Evolutionary conservation across 1,140 invertebrate genomes (phyloP).

Genomic region (Teleogryllus occipitalis): DNA sequence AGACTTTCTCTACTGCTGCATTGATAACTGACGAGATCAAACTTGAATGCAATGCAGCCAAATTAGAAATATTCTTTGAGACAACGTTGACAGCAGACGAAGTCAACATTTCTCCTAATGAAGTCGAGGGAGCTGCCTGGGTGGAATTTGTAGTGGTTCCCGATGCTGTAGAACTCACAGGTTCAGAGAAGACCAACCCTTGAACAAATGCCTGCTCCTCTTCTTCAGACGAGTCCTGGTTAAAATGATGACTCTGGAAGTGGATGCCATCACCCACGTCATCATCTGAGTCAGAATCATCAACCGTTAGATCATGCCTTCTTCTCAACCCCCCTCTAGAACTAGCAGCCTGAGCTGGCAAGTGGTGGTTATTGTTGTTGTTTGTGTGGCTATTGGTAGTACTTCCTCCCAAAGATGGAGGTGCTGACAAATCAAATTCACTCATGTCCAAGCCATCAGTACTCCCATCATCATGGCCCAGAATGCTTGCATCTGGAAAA

Average conservation of each 20-base stretch:
- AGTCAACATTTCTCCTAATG: conserved; percentile 11
- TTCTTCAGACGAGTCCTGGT: conserved; percentile 19
- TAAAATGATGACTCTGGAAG: conserved; percentile 19
- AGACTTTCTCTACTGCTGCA: background rate
- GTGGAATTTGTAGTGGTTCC: background rate
- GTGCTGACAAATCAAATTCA: conserved; percentile 14
- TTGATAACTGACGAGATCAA: conserved; percentile 16
- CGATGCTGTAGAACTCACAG: background rate
- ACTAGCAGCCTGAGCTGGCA: background rate
- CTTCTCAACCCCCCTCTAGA: too few species aligned
- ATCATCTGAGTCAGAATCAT: conserved; percentile 13
- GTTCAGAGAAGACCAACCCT: conserved; percentile 16
- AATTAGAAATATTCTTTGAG: conserved; percentile 14
- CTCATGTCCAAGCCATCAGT: conserved; percentile 17
- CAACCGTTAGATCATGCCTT: background rate
- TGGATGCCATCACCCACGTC: conserved; percentile 15
- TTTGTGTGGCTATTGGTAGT: background rate
- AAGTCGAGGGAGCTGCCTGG: background rate
- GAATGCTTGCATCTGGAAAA: background rate
- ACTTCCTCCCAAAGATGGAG: background rate
- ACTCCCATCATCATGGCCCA: conserved; percentile 16
- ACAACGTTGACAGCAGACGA: conserved; percentile 10
- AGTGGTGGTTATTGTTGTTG: background rate
- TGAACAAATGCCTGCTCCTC: conserved; percentile 15
- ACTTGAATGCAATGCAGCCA: conserved; percentile 14